phyloP scores from a whole-genome alignment of 2,888 invertebrate species.

The Campoplex capitator region DNA sequence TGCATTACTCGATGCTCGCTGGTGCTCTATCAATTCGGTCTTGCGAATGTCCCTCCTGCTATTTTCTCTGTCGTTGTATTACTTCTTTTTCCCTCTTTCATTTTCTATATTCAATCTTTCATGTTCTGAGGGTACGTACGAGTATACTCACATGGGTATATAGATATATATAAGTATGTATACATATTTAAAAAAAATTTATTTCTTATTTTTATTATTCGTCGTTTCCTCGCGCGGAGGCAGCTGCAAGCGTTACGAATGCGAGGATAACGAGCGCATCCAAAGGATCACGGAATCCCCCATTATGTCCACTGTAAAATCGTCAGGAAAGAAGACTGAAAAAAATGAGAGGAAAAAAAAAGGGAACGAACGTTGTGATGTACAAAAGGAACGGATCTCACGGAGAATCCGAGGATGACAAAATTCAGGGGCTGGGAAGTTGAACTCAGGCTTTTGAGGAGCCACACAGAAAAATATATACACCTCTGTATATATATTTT shows the following conservation, averaged over 20 bases:
- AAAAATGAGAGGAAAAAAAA: conserved; percentile 29
- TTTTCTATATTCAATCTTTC: conserved; percentile 68
- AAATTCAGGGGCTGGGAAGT: conserved; percentile 77
- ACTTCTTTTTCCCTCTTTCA: conserved; percentile 41
- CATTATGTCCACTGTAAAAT: conserved; percentile 82
- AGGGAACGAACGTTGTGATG: conserved; percentile 72
- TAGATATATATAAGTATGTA: conserved; percentile 3
- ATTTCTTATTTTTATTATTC: conserved; percentile 70
- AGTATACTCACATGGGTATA: conserved; percentile 59
- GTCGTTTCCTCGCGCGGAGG: conserved; percentile 71
- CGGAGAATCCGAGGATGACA: conserved; percentile 79
- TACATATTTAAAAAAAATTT: conserved; percentile 16
- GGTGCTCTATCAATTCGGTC: conserved; percentile 50
- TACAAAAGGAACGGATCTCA: conserved; percentile 80
- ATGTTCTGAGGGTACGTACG: conserved; percentile 55
- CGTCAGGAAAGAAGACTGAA: conserved; percentile 74
- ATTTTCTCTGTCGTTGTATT: conserved; percentile 31
- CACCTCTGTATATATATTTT: conserved; percentile 48
- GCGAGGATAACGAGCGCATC: conserved; percentile 83
- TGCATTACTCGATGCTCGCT: conserved; percentile 20
- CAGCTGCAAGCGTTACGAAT: conserved; percentile 83
- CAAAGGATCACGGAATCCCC: conserved; percentile 82
- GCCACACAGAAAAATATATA: conserved; percentile 49
- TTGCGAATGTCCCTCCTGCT: conserved; percentile 39
- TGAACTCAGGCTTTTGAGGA: conserved; percentile 70